phyloP scores from a whole-genome alignment of 2,797 vertebrate species.

The Sebastes taczanowskii region DNA sequence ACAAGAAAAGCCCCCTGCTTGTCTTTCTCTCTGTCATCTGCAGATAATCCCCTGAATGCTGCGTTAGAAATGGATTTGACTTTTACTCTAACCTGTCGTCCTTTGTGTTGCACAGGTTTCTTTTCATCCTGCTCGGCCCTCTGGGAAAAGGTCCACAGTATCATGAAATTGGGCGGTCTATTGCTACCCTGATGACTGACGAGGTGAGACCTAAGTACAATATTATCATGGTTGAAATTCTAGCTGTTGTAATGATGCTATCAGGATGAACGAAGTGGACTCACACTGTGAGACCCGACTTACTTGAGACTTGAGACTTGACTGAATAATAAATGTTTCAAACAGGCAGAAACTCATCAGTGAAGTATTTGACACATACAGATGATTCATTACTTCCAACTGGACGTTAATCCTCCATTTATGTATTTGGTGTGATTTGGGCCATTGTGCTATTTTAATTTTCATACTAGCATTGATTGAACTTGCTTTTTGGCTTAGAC shows the following conservation, averaged over 20 bases:
- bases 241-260: neutral
- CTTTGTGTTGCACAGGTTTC: conserved; percentile 85
- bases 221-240: neutral
- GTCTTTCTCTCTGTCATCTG: neutral
- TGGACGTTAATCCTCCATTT: neutral
- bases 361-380: neutral
- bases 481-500: neutral
- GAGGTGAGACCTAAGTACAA: conserved; percentile 85
- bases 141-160: conserved; percentile 96
- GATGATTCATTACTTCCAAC: neutral
- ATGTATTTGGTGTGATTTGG: neutral
- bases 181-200: conserved; percentile 98
- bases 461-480: neutral
- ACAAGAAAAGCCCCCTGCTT: neutral
- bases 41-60: neutral
- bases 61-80: conserved; percentile 27
- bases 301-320: neutral
- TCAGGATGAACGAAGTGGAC: neutral
- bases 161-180: conserved; percentile 98
- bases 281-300: neutral
- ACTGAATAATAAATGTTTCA: too few species aligned
- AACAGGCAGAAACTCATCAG: too few species aligned
- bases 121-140: conserved; percentile 96
- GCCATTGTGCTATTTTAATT: neutral
- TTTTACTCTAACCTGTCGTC: conserved; percentile 5